These are phyloP conservation scores for Abramis brama DNA, from an alignment of 2,113 vertebrate genomes.

Conservation along the genomic window DNA sequence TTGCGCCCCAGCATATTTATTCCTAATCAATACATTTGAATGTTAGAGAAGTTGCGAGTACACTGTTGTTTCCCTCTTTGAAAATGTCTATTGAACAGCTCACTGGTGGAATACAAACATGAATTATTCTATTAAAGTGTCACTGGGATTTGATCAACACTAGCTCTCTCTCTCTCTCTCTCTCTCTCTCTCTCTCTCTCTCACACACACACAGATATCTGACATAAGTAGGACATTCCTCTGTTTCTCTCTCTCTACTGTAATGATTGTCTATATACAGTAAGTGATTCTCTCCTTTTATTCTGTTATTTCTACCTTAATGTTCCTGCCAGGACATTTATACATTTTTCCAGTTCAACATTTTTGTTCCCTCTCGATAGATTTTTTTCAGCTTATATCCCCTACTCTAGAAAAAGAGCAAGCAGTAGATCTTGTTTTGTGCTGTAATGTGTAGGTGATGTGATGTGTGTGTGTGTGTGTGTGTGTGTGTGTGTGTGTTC, in stretches of 20 bases:
- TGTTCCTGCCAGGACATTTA: not conserved
- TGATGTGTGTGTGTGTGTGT: not conserved
- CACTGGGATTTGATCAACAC: slow-evolving; percentile 51
- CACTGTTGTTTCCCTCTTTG: not conserved
- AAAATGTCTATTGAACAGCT: slow-evolving; percentile 9
- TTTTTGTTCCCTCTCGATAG: not conserved
- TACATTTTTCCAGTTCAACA: not conserved
- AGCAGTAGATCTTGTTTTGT: not conserved
- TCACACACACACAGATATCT: not conserved
- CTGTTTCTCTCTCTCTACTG: not conserved
- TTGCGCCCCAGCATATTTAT: not conserved
- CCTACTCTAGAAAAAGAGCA: not conserved
- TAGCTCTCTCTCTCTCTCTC: not conserved
- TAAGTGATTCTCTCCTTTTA: not conserved
- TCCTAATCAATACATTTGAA: slow-evolving; percentile 26
- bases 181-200: too few species aligned
- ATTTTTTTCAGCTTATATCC: not conserved
- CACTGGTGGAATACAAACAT: slow-evolving; percentile 21
- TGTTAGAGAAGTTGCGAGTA: not conserved
- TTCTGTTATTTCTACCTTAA: not conserved
- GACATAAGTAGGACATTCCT: slow-evolving; percentile 28
- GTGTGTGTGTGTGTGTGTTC: too few species aligned
- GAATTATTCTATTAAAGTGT: slow-evolving; percentile 48
- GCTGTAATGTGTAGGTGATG: not conserved
- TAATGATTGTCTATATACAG: not conserved